Evolutionary conservation across 2,113 vertebrate species (phyloP), one percentile per base, ranked within the genome.

Genomic region (Pelecanus crispus): DNA sequence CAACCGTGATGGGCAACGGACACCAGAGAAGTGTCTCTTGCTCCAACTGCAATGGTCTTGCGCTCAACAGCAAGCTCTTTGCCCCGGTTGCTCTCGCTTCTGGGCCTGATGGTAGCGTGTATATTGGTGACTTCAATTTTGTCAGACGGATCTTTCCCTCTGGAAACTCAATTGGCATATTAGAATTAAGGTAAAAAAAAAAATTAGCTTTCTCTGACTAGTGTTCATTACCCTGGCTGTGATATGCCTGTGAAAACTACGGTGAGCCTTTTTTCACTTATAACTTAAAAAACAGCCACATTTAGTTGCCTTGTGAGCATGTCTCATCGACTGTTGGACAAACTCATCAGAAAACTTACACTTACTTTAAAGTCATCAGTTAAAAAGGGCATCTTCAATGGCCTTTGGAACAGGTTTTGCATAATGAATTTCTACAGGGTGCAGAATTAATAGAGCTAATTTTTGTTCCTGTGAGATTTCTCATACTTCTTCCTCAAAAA

Each of bases 101-200:
- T 29, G 99, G 99, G 16, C 98, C 99, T 0, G 99, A 99, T 38
- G 99, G 99, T 25, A 99, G 99, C 2, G 95, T 99, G 65, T 99
- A 99, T 42, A 97, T 99, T 26, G 99, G 99, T 3, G 99, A 99
- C 97, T 99, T 99, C 97, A 99, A 99, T 97, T 99, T 99, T 90
- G 98, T 99, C 81, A 98, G 99, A 40, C 97, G 99, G 79, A 98
- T 99, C 94, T 98, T 99, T 80, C 99, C 99, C 38, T 99, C 99
- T 1, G 99, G 99, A 96, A 99, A 98, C 95, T 98, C 99, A 3
- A 96, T 99, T 94, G 99, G 98, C 95, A 98, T 99, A 71, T 97
- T 99, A 89, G 99, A 99, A 95, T 98, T 99, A 94, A 99, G 99
- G 99, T 99, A 97, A 98, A 98, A 87, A 74, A 77, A 92, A 40